Evolutionary conservation across 2,888 invertebrate genomes (phyloP).

Genomic region (Pyrgus malvae): DNA sequence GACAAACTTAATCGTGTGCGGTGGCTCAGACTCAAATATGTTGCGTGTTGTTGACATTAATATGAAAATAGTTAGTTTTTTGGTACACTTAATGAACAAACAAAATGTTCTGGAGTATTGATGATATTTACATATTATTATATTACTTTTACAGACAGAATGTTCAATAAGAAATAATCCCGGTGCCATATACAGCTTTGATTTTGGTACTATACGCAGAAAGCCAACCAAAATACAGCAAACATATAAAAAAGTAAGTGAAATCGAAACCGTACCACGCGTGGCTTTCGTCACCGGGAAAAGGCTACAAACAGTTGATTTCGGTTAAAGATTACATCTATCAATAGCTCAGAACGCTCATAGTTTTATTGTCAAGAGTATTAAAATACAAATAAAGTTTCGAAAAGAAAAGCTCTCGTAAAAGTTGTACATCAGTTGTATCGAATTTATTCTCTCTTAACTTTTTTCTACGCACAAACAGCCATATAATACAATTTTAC

Average conservation of each 20-base stretch:
- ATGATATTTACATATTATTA: neutral
- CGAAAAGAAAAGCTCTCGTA: constrained; percentile 53
- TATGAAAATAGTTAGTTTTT: constrained; percentile 78
- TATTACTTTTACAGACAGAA: constrained; percentile 65
- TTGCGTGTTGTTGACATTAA: constrained; percentile 83
- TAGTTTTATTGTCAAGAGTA: constrained; percentile 24
- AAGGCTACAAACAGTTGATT: constrained; percentile 79
- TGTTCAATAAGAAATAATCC: constrained; percentile 78
- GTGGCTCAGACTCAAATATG: constrained; percentile 83
- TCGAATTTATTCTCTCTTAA: constrained; percentile 74
- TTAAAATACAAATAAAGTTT: constrained; percentile 23
- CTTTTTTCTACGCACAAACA: constrained; percentile 75
- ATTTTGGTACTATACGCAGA: constrained; percentile 75
- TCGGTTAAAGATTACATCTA: constrained; percentile 52
- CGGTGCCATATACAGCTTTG: constrained; percentile 80
- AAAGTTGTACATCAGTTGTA: constrained; percentile 79
- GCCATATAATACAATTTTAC: constrained; percentile 73
- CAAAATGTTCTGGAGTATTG: neutral
- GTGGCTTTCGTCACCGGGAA: constrained; percentile 81
- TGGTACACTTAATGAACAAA: constrained; percentile 12
- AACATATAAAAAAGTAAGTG: constrained; percentile 59
- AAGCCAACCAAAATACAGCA: constrained; percentile 52
- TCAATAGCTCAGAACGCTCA: constrained; percentile 14
- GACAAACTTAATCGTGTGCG: constrained; percentile 81
- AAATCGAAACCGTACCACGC: constrained; percentile 69